A percentile compares a stretch with the other conserved stretches of the same genome.
phyloP scores from a whole-genome alignment of 2,888 invertebrate genomes.

The Temnothorax rugatulus region DNA sequence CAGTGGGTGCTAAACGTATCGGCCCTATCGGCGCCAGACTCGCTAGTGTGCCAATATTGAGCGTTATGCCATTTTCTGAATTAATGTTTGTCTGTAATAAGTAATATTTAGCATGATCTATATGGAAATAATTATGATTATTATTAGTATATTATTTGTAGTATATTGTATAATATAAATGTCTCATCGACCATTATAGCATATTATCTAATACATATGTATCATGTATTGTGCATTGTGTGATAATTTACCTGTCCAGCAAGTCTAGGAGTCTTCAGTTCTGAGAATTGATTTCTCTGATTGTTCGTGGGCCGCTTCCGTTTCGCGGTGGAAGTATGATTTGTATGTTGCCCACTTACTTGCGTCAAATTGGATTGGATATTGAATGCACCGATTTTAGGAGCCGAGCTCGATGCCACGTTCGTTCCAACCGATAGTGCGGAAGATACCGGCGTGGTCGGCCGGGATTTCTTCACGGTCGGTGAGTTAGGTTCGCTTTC shows the following conservation, averaged over 20 bases:
- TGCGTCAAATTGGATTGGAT: conserved; percentile 69
- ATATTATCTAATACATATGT: background rate
- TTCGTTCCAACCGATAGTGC: conserved; percentile 55
- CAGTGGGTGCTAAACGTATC: conserved; percentile 81
- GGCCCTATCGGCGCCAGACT: conserved; percentile 85
- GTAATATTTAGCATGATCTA: conserved; percentile 23
- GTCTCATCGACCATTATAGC: background rate
- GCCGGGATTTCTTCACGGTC: conserved; percentile 85
- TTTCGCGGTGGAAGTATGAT: conserved; percentile 72
- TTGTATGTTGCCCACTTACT: conserved; percentile 66
- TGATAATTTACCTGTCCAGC: conserved; percentile 75
- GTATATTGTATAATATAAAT: background rate
- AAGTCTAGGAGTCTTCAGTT: conserved; percentile 77
- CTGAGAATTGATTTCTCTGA: conserved; percentile 78
- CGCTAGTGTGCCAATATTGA: conserved; percentile 85
- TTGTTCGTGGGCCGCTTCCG: conserved; percentile 77
- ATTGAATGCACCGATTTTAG: conserved; percentile 67
- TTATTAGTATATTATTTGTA: background rate
- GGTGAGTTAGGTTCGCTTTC: conserved; percentile 87
- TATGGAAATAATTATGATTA: background rate
- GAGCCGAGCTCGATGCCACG: conserved; percentile 42
- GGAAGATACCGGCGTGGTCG: conserved; percentile 79
- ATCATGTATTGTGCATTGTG: background rate
- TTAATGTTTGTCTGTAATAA: conserved; percentile 58
- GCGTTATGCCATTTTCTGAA: conserved; percentile 82